These are phyloP conservation scores for Tinamus guttatus DNA, from an alignment of 2,113 vertebrate genomes.

Conservation along the genomic window DNA sequence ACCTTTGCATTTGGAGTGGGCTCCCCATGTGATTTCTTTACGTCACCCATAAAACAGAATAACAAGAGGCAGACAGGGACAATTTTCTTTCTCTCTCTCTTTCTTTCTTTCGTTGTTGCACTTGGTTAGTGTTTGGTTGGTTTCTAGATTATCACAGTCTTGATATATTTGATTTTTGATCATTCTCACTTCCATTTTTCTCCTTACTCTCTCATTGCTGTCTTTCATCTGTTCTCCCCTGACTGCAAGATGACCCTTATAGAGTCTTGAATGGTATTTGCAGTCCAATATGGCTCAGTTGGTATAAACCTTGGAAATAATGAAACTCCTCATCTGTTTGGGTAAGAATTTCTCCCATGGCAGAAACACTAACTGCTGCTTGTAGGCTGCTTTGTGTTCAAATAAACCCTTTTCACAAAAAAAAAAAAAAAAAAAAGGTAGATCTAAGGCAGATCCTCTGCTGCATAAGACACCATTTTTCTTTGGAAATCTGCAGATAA, in stretches of 20 bases:
- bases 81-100: background rate
- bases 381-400: background rate
- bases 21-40: background rate
- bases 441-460: background rate
- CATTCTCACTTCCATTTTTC: background rate
- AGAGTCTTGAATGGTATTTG: background rate
- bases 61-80: background rate
- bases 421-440: too few relatives aligned
- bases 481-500: background rate
- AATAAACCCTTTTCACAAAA: background rate
- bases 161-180: background rate
- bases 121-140: rapidly evolving
- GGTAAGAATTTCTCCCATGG: background rate
- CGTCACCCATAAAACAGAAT: background rate
- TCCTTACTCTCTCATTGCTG: background rate
- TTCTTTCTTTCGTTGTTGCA: background rate
- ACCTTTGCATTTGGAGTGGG: background rate
- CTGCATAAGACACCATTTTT: background rate
- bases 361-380: background rate
- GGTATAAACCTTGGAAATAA: background rate
- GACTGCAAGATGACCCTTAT: background rate
- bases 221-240: background rate
- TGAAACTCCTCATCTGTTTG: background rate
- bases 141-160: background rate
- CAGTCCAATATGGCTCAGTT: background rate